Percentiles rank a stretch among this genome's conserved stretches.
These are phyloP conservation scores for Pygocentrus nattereri DNA, from an alignment of 2,797 vertebrate genomes.

Conservation along the genomic window DNA sequence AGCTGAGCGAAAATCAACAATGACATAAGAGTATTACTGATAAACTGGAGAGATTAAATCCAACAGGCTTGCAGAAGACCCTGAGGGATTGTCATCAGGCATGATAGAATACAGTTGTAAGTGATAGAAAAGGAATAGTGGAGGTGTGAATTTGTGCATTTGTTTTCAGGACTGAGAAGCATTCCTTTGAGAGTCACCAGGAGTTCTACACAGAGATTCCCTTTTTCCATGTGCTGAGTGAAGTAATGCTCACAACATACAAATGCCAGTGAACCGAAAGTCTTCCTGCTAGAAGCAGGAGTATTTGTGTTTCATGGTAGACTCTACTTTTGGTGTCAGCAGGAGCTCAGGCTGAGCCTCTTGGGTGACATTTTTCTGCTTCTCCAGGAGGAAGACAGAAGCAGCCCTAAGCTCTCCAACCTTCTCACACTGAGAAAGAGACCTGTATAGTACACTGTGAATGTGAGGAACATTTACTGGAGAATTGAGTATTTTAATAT, in stretches of 20 bases:
- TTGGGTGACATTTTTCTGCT: conserved; percentile 2
- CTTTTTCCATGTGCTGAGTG: background rate
- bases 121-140: too few species aligned
- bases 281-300: background rate
- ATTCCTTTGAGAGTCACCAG: too few species aligned
- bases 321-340: background rate
- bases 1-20: too few species aligned
- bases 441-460: background rate
- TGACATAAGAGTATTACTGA: too few species aligned
- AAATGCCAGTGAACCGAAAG: background rate
- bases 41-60: too few species aligned
- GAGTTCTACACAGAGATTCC: background rate
- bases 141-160: too few species aligned
- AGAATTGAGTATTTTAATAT: background rate
- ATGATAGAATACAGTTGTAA: too few species aligned
- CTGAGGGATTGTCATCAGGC: too few species aligned
- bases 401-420: background rate
- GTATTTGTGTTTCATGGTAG: conserved; percentile 16
- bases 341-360: conserved; percentile 4
- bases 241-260: background rate
- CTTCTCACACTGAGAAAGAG: background rate
- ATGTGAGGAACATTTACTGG: background rate
- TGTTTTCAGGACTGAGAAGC: too few species aligned
- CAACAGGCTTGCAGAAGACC: too few species aligned
- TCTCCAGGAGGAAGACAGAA: background rate